Percentiles rank a stretch among this genome's conserved stretches.
Evolutionary conservation across 1,140 invertebrate genomes (phyloP).

Genomic region (Caerostris extrusa): DNA sequence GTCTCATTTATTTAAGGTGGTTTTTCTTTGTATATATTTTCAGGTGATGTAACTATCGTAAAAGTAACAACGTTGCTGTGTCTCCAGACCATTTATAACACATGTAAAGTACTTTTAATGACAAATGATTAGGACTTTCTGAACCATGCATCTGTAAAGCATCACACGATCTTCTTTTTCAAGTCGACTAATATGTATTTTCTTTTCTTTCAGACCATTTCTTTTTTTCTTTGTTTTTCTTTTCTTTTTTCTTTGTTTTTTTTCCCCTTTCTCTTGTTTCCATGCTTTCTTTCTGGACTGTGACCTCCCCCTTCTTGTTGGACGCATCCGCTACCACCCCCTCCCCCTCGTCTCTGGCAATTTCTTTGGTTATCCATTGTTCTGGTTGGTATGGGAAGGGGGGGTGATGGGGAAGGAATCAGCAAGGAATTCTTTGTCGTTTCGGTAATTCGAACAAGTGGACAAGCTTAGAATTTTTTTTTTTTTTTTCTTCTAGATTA

Average conservation of each 20-base stretch:
- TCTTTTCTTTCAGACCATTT: too few species aligned
- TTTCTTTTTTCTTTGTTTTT: neutral
- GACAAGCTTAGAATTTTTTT: neutral
- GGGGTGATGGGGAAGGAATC: too few species aligned
- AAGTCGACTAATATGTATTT: too few species aligned
- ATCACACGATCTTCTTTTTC: constrained; percentile 10
- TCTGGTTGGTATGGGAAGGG: neutral
- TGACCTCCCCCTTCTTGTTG: neutral
- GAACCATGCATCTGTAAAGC: too few species aligned
- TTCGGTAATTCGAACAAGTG: constrained; percentile 33
- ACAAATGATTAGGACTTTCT: too few species aligned
- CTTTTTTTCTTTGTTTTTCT: neutral
- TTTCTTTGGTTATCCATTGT: constrained; percentile 20
- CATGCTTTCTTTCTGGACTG: constrained; percentile 19
- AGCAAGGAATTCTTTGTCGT: constrained; percentile 23
- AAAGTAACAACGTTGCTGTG: neutral
- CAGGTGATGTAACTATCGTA: too few species aligned
- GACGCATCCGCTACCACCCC: neutral
- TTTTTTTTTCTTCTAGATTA: neutral
- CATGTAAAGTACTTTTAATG: too few species aligned
- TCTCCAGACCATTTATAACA: neutral
- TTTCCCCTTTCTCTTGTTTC: constrained; percentile 62
- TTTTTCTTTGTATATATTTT: too few species aligned
- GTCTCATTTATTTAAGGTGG: too few species aligned
- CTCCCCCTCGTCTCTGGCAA: neutral